These are phyloP conservation scores for Acrossocheilus wenchowensis DNA, from an alignment of 2,797 vertebrate species.

Conservation along the genomic window DNA sequence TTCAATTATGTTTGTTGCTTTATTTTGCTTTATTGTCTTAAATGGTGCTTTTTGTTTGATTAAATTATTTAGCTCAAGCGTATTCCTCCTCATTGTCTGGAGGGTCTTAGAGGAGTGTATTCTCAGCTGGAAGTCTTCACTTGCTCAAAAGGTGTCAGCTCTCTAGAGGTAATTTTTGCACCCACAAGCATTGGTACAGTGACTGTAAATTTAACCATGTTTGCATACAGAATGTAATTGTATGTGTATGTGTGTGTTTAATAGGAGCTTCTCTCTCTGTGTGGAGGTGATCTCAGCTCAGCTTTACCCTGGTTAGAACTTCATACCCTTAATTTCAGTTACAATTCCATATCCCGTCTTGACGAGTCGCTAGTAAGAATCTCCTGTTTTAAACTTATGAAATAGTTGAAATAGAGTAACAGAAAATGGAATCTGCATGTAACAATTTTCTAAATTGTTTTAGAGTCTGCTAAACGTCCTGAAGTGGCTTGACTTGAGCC, in stretches of 20 bases:
- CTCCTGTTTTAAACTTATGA: not conserved
- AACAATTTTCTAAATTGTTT: constrained; percentile 6
- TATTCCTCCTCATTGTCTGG: constrained; percentile 90
- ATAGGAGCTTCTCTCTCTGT: constrained; percentile 93
- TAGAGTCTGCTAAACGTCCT: constrained; percentile 91
- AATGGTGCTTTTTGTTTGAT: not conserved
- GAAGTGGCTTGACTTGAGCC: constrained; percentile 91
- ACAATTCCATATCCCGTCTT: constrained; percentile 86
- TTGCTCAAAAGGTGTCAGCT: constrained; percentile 88
- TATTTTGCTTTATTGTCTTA: not conserved
- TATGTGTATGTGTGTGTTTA: constrained; percentile 32
- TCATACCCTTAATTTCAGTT: constrained; percentile 94
- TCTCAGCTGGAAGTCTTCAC: constrained; percentile 92
- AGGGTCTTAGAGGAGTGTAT: constrained; percentile 89
- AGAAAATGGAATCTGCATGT: not conserved
- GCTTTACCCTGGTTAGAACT: constrained; percentile 95
- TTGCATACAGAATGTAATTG: constrained; percentile 2
- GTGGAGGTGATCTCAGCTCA: constrained; percentile 93
- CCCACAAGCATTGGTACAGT: not conserved
- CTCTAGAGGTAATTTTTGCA: constrained; percentile 81
- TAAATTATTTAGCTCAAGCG: constrained; percentile 83
- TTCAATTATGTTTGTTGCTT: not conserved
- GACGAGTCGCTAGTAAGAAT: constrained; percentile 88
- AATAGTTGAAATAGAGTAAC: not conserved
- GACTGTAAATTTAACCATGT: not conserved